Evolutionary conservation across 2,113 vertebrate species (phyloP).

Genomic region (Neofelis nebulosa): DNA sequence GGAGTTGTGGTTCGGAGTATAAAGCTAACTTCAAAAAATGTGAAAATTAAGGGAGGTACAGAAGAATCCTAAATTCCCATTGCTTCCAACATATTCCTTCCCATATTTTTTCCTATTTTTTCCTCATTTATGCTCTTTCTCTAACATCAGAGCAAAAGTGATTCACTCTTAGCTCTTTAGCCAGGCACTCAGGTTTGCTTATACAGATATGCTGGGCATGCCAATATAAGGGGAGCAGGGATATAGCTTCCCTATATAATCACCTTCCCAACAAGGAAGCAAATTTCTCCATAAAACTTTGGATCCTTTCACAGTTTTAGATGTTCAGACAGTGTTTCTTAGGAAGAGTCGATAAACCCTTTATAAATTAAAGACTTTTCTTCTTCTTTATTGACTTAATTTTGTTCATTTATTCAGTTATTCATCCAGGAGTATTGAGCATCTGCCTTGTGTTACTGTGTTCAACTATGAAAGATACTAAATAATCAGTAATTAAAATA

Average conservation of each 20-base stretch:
- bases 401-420: background rate
- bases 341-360: background rate
- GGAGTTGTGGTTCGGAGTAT: background rate
- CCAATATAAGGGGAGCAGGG: background rate
- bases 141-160: background rate
- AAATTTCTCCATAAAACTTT: background rate
- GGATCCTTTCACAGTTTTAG: background rate
- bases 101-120: background rate
- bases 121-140: background rate
- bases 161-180: background rate
- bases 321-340: background rate
- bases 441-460: background rate
- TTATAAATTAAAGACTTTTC: background rate
- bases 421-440: background rate
- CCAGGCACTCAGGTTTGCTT: background rate
- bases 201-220: background rate
- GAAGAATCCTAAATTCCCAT: background rate
- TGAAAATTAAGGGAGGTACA: background rate
- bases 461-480: background rate
- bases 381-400: background rate
- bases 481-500: background rate
- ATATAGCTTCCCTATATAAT: background rate
- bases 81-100: background rate
- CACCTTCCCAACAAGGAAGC: background rate
- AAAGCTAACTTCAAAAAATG: background rate